A percentile compares a stretch with the other conserved stretches of the same genome.
Evolutionary conservation across 2,113 vertebrate genomes (phyloP).

Genomic region (Eolophus roseicapilla): DNA sequence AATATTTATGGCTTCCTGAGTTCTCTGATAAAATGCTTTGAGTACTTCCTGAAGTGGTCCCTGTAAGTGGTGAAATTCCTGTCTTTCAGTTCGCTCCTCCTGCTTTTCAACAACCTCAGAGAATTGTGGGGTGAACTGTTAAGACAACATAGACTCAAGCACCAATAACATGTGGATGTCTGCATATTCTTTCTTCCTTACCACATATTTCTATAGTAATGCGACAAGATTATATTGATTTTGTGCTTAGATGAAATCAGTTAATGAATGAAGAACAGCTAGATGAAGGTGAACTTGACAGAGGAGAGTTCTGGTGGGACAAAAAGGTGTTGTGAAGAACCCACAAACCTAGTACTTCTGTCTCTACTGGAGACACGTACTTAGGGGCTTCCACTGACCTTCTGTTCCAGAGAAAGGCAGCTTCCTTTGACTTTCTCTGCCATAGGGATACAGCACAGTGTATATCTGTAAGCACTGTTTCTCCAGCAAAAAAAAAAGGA

Average conservation of each 20-base stretch:
- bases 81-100: not conserved
- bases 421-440: not conserved
- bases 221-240: not conserved
- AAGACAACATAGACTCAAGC: not conserved
- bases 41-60: not conserved
- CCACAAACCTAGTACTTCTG: not conserved
- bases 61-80: not conserved
- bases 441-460: not conserved
- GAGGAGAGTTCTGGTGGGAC: not conserved
- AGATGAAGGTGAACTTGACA: not conserved
- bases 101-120: not conserved
- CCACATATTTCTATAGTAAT: fast-evolving
- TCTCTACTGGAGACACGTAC: not conserved
- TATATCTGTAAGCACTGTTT: not conserved
- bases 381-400: not conserved
- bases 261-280: not conserved
- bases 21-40: not conserved
- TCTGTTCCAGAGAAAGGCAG: not conserved
- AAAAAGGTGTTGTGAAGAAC: not conserved
- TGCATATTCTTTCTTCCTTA: not conserved
- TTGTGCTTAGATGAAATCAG: not conserved
- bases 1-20: not conserved
- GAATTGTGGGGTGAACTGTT: not conserved
- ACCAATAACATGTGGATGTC: not conserved
- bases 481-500: not conserved